Conservation (phyloP, 2,113 vertebrate species). For the Mormoops blainvillei region DNA sequence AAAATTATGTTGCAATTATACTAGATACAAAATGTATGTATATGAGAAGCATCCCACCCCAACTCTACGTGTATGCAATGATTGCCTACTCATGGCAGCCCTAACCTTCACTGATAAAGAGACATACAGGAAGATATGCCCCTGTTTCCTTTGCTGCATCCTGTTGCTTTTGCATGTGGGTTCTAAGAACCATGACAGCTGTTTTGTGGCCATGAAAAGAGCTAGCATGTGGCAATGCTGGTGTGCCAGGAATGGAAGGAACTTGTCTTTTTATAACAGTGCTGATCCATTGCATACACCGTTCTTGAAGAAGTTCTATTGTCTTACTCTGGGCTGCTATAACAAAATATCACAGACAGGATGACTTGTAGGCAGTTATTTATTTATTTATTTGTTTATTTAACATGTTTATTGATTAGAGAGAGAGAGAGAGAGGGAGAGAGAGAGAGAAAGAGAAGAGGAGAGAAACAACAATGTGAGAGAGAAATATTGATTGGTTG, state of each 20-base stretch:
- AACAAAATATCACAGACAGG: neutral
- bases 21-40: neutral
- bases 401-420: no score
- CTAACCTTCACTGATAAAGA: neutral
- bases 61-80: neutral
- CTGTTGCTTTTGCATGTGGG: neutral
- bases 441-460: no score
- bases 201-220: neutral
- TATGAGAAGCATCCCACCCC: neutral
- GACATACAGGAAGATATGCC: neutral
- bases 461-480: no score
- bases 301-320: neutral
- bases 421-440: no score
- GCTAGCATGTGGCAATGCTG: neutral
- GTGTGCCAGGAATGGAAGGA: neutral
- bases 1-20: neutral
- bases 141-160: neutral
- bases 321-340: neutral
- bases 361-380: neutral
- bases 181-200: neutral
- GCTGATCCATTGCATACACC: neutral
- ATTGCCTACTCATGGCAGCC: neutral
- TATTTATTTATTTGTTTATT: no score
- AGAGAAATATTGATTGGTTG: no score
- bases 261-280: neutral